Conservation (phyloP, 2,888 invertebrate genomes). For the Elegia similella region DNA sequence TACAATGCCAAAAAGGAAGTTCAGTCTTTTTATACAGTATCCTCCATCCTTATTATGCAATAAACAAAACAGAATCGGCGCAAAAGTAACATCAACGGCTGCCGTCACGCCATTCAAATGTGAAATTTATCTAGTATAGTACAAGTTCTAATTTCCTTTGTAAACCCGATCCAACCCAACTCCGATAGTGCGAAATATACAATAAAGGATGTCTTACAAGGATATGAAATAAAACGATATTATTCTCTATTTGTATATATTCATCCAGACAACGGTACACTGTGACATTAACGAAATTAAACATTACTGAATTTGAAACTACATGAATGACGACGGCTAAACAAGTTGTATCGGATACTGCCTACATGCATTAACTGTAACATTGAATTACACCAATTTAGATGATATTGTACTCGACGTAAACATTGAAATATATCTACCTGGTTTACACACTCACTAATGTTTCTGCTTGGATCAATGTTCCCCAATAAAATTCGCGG, state of each 20-base stretch:
- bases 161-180: no score
- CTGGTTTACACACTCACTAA: neutral
- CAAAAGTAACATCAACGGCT: no score
- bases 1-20: no score
- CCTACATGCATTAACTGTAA: slow-evolving; percentile 49
- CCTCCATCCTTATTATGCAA: no score
- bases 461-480: neutral
- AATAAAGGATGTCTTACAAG: neutral
- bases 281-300: slow-evolving; percentile 82
- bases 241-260: slow-evolving; percentile 78
- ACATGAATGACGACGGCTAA: slow-evolving; percentile 55
- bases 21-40: no score
- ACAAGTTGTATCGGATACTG: slow-evolving; percentile 45
- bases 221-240: slow-evolving; percentile 59
- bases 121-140: no score
- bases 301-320: slow-evolving; percentile 64
- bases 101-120: no score
- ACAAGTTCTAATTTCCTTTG: no score
- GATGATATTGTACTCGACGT: slow-evolving; percentile 48
- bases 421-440: slow-evolving; percentile 27
- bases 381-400: slow-evolving; percentile 42
- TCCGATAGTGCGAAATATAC: neutral
- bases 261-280: slow-evolving; percentile 83
- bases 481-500: neutral
- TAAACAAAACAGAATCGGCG: no score